phyloP scores from a whole-genome alignment of 2,888 invertebrate genomes.

The Eupithecia tripunctaria region DNA sequence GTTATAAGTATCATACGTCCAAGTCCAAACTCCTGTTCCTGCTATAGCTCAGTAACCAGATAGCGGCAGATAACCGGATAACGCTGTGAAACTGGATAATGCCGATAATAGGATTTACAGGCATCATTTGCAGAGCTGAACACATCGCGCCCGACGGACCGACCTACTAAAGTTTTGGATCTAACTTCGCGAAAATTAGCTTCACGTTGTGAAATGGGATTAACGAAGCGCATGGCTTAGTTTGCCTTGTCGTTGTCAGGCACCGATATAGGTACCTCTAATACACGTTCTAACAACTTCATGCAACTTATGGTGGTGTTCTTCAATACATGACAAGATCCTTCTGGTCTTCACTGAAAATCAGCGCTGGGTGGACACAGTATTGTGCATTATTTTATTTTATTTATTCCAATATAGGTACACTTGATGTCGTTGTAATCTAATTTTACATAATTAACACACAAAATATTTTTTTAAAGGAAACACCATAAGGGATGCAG shows the following conservation, averaged over 20 bases:
- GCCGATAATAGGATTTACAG: slow-evolving; percentile 18
- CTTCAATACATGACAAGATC: not conserved
- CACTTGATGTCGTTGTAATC: too few relatives aligned
- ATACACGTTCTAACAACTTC: not conserved
- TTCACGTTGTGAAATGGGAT: slow-evolving; percentile 13
- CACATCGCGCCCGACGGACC: slow-evolving; percentile 10
- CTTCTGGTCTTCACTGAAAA: too few relatives aligned
- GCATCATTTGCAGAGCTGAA: slow-evolving; percentile 18
- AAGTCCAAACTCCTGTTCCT: slow-evolving; percentile 6
- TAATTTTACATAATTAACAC: too few relatives aligned
- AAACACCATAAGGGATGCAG: too few relatives aligned
- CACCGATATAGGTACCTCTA: not conserved
- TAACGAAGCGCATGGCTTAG: slow-evolving; percentile 4
- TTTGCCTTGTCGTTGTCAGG: not conserved
- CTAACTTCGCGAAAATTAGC: slow-evolving; percentile 16
- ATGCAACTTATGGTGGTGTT: not conserved
- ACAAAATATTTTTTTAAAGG: too few relatives aligned
- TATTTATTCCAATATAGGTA: too few relatives aligned
- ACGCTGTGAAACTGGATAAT: slow-evolving; percentile 13
- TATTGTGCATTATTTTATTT: too few relatives aligned
- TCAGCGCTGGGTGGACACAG: too few relatives aligned
- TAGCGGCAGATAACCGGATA: slow-evolving; percentile 8
- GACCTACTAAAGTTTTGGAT: slow-evolving; percentile 19
- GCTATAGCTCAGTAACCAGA: not conserved
- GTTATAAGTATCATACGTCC: not conserved